phyloP scores from a whole-genome alignment of 2,888 invertebrate species.

The Nebria salina region DNA sequence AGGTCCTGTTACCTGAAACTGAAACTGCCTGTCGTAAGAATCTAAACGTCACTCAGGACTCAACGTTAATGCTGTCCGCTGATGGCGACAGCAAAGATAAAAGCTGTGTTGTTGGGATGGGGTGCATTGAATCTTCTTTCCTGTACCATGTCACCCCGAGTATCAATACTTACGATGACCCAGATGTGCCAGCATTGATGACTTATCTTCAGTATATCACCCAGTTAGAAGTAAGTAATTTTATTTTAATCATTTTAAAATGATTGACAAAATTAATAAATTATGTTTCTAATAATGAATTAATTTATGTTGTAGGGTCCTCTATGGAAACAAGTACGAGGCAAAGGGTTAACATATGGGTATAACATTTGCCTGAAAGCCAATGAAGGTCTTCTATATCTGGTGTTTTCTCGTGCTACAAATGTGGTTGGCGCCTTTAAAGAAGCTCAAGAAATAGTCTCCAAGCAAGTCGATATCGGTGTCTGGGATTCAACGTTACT shows the following conservation, averaged over 20 bases:
- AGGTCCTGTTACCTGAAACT: constrained; percentile 50
- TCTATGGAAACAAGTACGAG: constrained; percentile 88
- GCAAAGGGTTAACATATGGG: constrained; percentile 85
- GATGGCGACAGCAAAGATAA: constrained; percentile 59
- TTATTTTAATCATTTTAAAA: background rate
- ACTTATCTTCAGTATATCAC: constrained; percentile 87
- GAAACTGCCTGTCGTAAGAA: constrained; percentile 49
- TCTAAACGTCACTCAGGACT: constrained; percentile 63
- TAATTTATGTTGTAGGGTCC: constrained; percentile 72
- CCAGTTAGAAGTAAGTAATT: constrained; percentile 75
- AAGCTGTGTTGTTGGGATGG: constrained; percentile 80
- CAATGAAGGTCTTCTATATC: constrained; percentile 76
- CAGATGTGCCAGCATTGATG: constrained; percentile 77
- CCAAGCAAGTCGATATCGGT: constrained; percentile 69
- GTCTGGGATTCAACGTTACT: constrained; percentile 79
- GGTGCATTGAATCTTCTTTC: constrained; percentile 83
- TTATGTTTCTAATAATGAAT: background rate
- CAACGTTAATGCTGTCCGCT: constrained; percentile 60
- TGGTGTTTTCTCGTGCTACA: constrained; percentile 80
- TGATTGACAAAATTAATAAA: background rate
- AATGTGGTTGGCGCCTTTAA: constrained; percentile 83
- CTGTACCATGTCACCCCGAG: constrained; percentile 74
- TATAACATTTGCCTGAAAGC: constrained; percentile 73
- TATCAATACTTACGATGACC: constrained; percentile 70
- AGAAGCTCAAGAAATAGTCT: constrained; percentile 78